Conservation (phyloP, 2,888 invertebrate species). For the Cryptophagus acutangulus region DNA sequence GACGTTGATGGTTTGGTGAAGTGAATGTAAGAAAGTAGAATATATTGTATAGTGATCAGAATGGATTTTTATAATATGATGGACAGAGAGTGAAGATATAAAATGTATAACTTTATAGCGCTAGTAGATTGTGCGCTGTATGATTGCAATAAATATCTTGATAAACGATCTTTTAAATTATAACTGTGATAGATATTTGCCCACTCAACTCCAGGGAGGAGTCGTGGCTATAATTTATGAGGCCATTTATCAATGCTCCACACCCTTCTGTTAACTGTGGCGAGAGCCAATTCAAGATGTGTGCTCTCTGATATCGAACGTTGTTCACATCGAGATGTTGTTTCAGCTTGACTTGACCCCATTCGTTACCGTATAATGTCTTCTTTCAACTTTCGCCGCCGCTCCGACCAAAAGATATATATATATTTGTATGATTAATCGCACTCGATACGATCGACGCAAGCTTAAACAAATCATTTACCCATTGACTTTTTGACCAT, state of each 20-base stretch:
- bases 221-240: conserved; percentile 49
- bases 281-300: conserved; percentile 58
- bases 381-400: conserved; percentile 49
- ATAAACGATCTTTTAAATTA: conserved; percentile 52
- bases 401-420: too few relatives aligned
- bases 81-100: too few relatives aligned
- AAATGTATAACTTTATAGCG: too few relatives aligned
- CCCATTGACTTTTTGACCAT: conserved; percentile 27
- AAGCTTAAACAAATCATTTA: conserved; percentile 37
- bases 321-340: conserved; percentile 45
- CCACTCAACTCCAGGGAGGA: conserved; percentile 50
- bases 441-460: conserved; percentile 34
- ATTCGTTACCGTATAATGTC: conserved; percentile 49
- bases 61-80: too few relatives aligned
- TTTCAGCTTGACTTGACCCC: conserved; percentile 49
- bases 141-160: conserved; percentile 50
- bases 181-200: conserved; percentile 51
- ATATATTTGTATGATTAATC: conserved; percentile 45
- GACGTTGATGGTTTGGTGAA: neutral
- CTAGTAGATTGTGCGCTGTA: conserved; percentile 45
- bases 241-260: conserved; percentile 51
- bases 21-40: too few relatives aligned
- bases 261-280: conserved; percentile 51
- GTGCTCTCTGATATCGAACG: conserved; percentile 46
- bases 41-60: too few relatives aligned